Percentiles rank a stretch among this genome's conserved stretches.
Conservation (phyloP, 2,113 vertebrate species). For the Malurus alboscapulatus region DNA sequence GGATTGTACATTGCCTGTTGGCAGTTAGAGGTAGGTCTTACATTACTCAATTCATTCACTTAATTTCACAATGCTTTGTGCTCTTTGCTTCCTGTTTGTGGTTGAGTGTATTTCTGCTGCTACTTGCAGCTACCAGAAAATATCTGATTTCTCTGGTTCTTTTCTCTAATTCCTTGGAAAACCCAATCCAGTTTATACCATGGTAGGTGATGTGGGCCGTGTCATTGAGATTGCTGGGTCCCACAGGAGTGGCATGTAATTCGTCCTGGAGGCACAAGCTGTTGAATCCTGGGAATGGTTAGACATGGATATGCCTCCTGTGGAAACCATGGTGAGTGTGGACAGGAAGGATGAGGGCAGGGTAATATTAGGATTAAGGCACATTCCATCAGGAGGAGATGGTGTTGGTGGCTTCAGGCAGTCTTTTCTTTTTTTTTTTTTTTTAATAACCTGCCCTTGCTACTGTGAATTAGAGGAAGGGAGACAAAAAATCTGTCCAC, state of each 20-base stretch:
- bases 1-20: slow-evolving; percentile 4
- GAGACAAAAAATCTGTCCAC: not conserved
- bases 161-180: not conserved
- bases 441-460: not conserved
- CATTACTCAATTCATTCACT: slow-evolving; percentile 4
- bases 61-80: slow-evolving; percentile 41
- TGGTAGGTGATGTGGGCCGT: not conserved
- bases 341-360: not conserved
- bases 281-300: not conserved
- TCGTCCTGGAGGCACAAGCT: not conserved
- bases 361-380: not conserved
- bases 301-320: not conserved
- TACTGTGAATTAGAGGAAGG: not conserved
- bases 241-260: not conserved
- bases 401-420: not conserved
- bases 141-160: not conserved
- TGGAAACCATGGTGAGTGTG: not conserved
- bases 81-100: not conserved
- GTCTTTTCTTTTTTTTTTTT: not conserved
- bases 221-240: not conserved
- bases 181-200: not conserved
- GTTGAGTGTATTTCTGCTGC: not conserved
- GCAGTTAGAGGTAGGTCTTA: not conserved
- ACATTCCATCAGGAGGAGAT: not conserved
- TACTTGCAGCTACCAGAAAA: not conserved